Conservation (phyloP, 1,140 invertebrate species). For the Bombus waltoni region DNA sequence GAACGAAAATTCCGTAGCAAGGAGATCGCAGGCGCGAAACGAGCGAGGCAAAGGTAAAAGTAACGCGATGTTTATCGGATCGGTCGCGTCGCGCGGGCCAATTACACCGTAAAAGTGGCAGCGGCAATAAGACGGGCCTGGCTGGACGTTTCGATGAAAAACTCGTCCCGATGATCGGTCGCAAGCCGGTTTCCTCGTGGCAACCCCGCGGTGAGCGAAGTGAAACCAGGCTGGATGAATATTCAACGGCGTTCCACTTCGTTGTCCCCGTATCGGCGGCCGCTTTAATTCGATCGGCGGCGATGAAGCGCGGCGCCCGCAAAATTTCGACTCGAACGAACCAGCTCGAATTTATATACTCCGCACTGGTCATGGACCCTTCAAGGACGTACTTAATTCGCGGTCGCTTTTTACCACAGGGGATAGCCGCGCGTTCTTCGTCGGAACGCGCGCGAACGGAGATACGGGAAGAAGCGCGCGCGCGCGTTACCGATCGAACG, state of each 20-base stretch:
- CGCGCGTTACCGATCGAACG: background rate
- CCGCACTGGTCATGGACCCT: background rate
- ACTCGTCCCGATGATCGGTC: no score
- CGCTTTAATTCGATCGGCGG: background rate
- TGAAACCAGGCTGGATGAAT: constrained; percentile 24
- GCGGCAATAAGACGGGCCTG: no score
- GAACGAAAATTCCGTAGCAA: no score
- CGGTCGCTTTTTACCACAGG: background rate
- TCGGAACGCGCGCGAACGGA: background rate
- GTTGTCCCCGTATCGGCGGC: background rate
- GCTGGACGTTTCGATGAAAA: no score
- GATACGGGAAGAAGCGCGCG: no score
- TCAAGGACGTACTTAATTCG: constrained; percentile 16
- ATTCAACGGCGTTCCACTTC: constrained; percentile 18
- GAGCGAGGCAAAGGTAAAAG: no score
- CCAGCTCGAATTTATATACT: background rate
- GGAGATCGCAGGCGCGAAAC: no score
- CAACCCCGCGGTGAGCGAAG: no score
- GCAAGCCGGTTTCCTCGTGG: no score
- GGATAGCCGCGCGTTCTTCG: background rate
- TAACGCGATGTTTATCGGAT: no score
- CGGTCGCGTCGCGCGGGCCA: no score
- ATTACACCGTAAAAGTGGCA: no score
- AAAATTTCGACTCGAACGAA: background rate
- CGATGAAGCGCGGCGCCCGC: background rate